A percentile compares a stretch with the other conserved stretches of the same genome.
Conservation (phyloP, 2,888 invertebrate genomes). For the Mimas tiliae region DNA sequence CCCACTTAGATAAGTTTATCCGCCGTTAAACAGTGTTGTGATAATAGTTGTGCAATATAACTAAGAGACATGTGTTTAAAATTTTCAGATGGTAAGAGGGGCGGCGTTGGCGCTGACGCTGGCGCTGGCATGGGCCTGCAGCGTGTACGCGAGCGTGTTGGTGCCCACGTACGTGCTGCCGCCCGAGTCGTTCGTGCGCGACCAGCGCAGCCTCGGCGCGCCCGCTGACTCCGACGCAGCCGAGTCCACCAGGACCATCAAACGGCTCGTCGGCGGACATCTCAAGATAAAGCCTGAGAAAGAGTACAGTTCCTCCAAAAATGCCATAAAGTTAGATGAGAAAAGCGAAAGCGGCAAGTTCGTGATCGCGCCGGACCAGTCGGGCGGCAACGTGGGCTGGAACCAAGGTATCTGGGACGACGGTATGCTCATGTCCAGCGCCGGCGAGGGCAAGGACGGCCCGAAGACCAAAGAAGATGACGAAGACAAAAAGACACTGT, state of each 20-base stretch:
- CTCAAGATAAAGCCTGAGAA: constrained; percentile 80
- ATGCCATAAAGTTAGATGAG: constrained; percentile 65
- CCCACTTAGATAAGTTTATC: constrained; percentile 78
- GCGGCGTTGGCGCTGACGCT: constrained; percentile 78
- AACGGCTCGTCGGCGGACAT: constrained; percentile 89
- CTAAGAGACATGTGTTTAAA: constrained; percentile 71
- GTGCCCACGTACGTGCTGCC: constrained; percentile 83
- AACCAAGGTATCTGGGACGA: constrained; percentile 86
- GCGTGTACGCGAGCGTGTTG: constrained; percentile 73
- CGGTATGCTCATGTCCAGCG: constrained; percentile 88
- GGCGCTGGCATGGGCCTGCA: constrained; percentile 78
- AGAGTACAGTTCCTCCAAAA: constrained; percentile 72
- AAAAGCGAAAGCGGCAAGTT: constrained; percentile 76
- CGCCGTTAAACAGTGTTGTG: constrained; percentile 47
- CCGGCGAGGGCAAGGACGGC: constrained; percentile 87
- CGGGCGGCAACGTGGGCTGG: constrained; percentile 81
- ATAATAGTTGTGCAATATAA: constrained; percentile 47
- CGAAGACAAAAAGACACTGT: constrained; percentile 92
- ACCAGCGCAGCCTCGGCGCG: constrained; percentile 75
- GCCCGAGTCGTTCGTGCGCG: constrained; percentile 82
- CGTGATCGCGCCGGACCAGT: constrained; percentile 73
- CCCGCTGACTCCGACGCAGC: constrained; percentile 61
- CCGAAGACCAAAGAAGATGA: constrained; percentile 80
- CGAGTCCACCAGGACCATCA: constrained; percentile 84
- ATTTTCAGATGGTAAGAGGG: constrained; percentile 85